Evolutionary conservation across 2,888 invertebrate genomes (phyloP), one percentile per base, ranked within the genome.

Genomic region (Hoplodrina ambigua): DNA sequence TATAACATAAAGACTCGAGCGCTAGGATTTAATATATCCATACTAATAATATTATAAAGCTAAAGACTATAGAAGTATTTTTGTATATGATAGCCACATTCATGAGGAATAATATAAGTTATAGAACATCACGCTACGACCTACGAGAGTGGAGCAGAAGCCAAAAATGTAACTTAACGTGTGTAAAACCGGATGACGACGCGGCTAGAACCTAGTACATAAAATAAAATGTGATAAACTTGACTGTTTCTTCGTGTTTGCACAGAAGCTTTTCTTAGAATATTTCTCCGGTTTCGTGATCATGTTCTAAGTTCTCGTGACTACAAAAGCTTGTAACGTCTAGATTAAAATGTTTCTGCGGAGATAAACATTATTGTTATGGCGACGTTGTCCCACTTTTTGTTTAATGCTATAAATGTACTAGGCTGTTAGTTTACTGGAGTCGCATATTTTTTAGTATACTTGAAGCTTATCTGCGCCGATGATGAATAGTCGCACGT

Each of bases 331-430:
- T 79, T 59, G 79, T 68, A 68, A 53, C 53, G 79, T 68, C 79
- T 70, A 75, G 70, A 78, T 79, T 78, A 79, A 79, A 78, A 78
- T 67, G 79, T 79, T 79, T 61, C 70, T 64, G 54, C 46, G 20
- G n/a, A 75, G 75, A 79, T 70, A 75, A 75, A 79, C 70, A 65
- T 75, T 78, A 78, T 78, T 79, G 70, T 79, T 79, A 79, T 30
- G 41, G 70, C 46, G 70, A 79, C 64, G 62, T 37, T 70, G 79
- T 75, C 37, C 75, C 15, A 75, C 55, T 63, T 78, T 61, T 69
- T 70, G 49, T 58, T 52, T 64, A 68, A 61, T 54, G 57, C 57
- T 25, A 66, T 62, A 19, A 64, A 64, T 69, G 54, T 17, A 60
- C 57, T 64, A 57, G 25, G 49, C 46, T 10, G 33, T 55, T 54